A percentile compares a stretch with the other conserved stretches of the same genome.
Conservation (phyloP, 2,888 invertebrate genomes). For the Seladonia tumulorum region DNA sequence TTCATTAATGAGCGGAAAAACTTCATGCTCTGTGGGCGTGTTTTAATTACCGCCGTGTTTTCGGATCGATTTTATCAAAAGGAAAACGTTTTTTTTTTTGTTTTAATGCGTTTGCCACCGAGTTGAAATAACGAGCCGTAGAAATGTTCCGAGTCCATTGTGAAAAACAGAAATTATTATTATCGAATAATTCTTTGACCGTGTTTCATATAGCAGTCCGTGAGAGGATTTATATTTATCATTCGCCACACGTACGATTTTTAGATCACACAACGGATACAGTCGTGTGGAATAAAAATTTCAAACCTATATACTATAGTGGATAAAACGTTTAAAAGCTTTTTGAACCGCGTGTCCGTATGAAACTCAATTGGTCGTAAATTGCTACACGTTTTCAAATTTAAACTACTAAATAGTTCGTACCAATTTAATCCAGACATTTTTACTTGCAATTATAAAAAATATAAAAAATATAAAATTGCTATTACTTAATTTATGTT, state of each 20-base stretch:
- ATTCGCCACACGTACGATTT: not conserved
- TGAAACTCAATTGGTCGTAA: not conserved
- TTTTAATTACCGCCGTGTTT: not conserved
- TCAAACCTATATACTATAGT: not conserved
- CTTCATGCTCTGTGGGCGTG: not conserved
- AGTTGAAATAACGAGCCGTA: not conserved
- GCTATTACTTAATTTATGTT: too few relatives aligned
- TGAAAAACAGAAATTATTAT: not conserved
- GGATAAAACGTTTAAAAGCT: not conserved
- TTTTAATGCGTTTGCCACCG: not conserved
- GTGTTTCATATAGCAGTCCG: not conserved
- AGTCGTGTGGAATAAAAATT: not conserved
- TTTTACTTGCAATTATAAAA: too few relatives aligned
- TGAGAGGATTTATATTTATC: not conserved
- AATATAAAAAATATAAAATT: too few relatives aligned
- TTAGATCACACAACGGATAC: not conserved
- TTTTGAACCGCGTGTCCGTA: not conserved
- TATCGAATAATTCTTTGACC: not conserved
- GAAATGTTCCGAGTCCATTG: not conserved
- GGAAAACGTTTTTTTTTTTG: not conserved
- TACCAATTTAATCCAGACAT: not conserved
- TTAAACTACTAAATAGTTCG: not conserved
- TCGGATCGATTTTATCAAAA: not conserved
- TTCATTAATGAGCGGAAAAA: not conserved
- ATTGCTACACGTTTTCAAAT: not conserved